These are phyloP conservation scores for Syrphus vitripennis DNA, from an alignment of 2,888 invertebrate genomes.

Conservation along the genomic window DNA sequence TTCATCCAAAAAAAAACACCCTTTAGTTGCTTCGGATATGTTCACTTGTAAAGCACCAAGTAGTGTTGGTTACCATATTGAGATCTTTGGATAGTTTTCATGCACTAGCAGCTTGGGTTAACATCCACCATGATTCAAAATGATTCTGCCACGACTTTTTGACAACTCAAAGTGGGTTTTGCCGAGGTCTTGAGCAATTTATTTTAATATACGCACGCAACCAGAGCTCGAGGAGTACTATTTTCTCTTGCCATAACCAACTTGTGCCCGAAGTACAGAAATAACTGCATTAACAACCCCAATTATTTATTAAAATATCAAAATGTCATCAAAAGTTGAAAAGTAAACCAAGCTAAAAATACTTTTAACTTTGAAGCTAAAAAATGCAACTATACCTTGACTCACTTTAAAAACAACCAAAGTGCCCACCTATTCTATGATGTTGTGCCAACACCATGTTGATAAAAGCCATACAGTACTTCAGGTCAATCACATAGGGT, in stretches of 20 bases:
- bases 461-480: neutral
- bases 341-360: neutral
- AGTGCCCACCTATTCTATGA: too few species aligned
- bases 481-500: conserved; percentile 27
- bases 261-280: too few species aligned
- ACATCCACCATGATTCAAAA: conserved; percentile 24
- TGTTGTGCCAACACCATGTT: conserved; percentile 14
- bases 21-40: too few species aligned
- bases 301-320: too few species aligned
- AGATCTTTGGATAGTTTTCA: neutral
- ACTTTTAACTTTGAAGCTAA: neutral
- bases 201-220: conserved; percentile 9
- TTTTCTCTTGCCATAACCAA: conserved; percentile 42
- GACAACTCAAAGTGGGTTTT: conserved; percentile 56
- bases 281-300: too few species aligned
- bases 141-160: conserved; percentile 62
- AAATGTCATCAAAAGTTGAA: too few species aligned
- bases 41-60: neutral
- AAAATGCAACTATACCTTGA: neutral
- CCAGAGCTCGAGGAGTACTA: neutral
- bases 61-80: neutral
- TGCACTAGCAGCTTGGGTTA: neutral
- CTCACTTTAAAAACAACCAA: neutral
- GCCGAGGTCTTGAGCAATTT: conserved; percentile 30
- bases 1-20: too few species aligned